A percentile compares a stretch with the other conserved stretches of the same genome.
Evolutionary conservation across 1,140 invertebrate species (phyloP).

Genomic region (Melanaphis sacchari): DNA sequence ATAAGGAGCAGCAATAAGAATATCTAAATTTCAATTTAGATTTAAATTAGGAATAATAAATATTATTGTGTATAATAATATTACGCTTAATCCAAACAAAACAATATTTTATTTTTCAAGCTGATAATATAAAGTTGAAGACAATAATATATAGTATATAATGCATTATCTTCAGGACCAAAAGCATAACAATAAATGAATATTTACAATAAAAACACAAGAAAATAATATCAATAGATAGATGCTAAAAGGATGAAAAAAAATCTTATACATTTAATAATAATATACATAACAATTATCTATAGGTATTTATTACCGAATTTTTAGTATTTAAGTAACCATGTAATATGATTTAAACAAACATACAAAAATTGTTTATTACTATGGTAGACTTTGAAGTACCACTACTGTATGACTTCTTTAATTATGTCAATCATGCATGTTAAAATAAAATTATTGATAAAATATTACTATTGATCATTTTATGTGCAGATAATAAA

Average conservation of each 20-base stretch:
- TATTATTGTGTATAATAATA: background rate
- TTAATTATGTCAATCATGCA: background rate
- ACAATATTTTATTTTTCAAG: constrained; percentile 18
- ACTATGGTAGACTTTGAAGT: background rate
- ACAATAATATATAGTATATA: background rate
- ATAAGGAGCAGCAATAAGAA: no score
- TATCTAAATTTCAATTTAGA: background rate
- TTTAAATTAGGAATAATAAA: background rate
- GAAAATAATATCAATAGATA: constrained; percentile 21
- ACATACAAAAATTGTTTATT: background rate
- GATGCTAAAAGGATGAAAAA: constrained; percentile 1
- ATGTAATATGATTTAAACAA: background rate
- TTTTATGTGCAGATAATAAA: background rate
- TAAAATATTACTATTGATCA: background rate
- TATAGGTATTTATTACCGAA: background rate
- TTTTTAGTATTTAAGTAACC: background rate
- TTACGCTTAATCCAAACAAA: background rate
- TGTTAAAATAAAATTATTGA: background rate
- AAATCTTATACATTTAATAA: constrained; percentile 20
- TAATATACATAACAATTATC: constrained; percentile 6
- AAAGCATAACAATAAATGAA: background rate
- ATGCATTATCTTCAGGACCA: background rate
- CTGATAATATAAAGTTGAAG: background rate
- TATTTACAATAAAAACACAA: constrained; percentile 14
- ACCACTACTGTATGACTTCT: background rate